Evolutionary conservation across 1,140 invertebrate genomes (phyloP).

Genomic region (Teleopsis dalmanni): DNA sequence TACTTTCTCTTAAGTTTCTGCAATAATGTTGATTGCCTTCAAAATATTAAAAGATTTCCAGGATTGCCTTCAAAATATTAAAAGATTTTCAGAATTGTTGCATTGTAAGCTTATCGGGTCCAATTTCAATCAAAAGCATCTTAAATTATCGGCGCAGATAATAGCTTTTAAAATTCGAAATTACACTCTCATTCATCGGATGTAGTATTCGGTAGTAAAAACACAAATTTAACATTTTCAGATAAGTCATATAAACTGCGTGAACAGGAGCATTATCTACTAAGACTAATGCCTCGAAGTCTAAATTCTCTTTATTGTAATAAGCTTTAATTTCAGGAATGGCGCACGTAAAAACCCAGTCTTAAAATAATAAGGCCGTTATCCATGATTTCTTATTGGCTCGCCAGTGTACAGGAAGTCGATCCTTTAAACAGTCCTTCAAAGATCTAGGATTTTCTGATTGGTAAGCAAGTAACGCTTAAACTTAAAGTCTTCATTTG

Average conservation of each 20-base stretch:
- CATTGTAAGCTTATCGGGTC: conserved; percentile 7
- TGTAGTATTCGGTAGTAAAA: conserved; percentile 34
- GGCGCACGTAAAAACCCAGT: conserved; percentile 31
- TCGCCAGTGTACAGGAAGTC: conserved; percentile 37
- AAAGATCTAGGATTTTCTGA: conserved; percentile 39
- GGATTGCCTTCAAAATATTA: conserved; percentile 16
- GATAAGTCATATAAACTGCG: conserved; percentile 18
- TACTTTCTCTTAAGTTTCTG: conserved; percentile 19
- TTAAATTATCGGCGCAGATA: conserved; percentile 23
- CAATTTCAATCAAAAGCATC: conserved; percentile 12
- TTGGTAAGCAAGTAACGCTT: conserved; percentile 45
- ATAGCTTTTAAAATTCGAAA: conserved; percentile 38
- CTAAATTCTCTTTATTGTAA: conserved; percentile 22
- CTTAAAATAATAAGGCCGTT: conserved; percentile 31
- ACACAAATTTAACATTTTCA: conserved; percentile 23
- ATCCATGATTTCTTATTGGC: conserved; percentile 42
- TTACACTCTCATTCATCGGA: conserved; percentile 38
- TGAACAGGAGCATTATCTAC: conserved; percentile 31
- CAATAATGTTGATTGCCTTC: conserved; percentile 19
- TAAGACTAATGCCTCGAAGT: conserved; percentile 19
- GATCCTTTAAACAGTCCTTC: conserved; percentile 33
- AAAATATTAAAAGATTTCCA: too few relatives aligned
- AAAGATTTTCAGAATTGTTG: conserved; percentile 16
- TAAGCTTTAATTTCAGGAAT: conserved; percentile 26
- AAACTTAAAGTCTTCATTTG: conserved; percentile 37